A percentile compares a stretch with the other conserved stretches of the same genome.
Evolutionary conservation across 2,797 vertebrate species (phyloP).

Genomic region (Rhynchonycteris naso): DNA sequence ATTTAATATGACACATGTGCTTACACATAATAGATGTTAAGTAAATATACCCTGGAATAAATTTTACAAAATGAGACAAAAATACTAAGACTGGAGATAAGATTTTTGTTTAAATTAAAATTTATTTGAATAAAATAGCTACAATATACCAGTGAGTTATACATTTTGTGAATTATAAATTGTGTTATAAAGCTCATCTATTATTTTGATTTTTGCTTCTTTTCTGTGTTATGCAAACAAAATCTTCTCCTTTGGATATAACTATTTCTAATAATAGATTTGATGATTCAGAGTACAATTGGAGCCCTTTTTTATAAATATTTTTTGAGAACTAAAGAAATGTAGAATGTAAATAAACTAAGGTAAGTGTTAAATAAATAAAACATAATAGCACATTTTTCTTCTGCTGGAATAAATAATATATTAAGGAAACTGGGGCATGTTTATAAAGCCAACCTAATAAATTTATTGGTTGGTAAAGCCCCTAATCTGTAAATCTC

Average conservation of each 20-base stretch:
- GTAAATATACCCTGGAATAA: neutral
- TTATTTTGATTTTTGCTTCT: neutral
- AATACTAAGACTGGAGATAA: neutral
- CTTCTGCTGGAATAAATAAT: constrained; percentile 14
- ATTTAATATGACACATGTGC: neutral
- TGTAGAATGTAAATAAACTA: neutral
- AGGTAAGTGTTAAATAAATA: neutral
- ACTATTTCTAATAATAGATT: neutral
- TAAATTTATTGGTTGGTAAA: neutral
- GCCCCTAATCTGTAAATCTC: neutral
- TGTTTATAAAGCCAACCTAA: neutral
- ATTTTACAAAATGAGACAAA: neutral
- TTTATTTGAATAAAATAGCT: neutral
- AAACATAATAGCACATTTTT: neutral
- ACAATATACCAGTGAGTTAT: neutral
- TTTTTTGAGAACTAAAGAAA: neutral
- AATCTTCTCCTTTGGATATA: neutral
- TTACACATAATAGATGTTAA: neutral
- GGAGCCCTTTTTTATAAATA: neutral
- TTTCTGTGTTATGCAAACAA: neutral
- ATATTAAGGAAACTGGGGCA: neutral
- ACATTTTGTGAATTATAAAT: neutral
- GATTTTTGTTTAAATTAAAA: constrained; percentile 7
- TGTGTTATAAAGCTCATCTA: neutral
- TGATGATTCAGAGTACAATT: neutral